Percentiles rank a stretch among this genome's conserved stretches.
phyloP scores from a whole-genome alignment of 2,797 vertebrate genomes.

The Mallotus villosus region DNA sequence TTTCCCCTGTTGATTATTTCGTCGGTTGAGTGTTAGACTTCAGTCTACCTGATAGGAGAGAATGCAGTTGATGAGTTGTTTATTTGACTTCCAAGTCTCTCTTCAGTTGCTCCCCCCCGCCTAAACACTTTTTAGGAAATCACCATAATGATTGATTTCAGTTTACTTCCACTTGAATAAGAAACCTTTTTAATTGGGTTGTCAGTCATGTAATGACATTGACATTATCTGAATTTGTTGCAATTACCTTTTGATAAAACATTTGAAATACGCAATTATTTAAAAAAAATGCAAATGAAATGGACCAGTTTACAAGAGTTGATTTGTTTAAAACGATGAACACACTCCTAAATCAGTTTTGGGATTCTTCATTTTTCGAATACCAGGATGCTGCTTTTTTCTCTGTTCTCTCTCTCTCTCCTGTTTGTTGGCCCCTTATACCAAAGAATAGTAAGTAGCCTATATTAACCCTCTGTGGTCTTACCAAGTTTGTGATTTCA shows the following conservation, averaged over 20 bases:
- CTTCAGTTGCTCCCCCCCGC: slow-evolving; percentile 16
- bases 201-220: too few species aligned
- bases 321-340: too few species aligned
- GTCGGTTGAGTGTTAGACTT: slow-evolving; percentile 58
- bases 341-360: too few species aligned
- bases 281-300: too few species aligned
- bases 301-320: too few species aligned
- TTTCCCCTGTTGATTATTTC: slow-evolving; percentile 42
- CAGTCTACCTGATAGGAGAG: slow-evolving; percentile 60
- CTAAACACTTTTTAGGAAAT: neutral
- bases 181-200: too few species aligned
- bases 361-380: neutral
- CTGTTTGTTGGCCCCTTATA: neutral
- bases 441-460: slow-evolving; percentile 14
- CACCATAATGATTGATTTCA: too few species aligned
- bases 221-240: too few species aligned
- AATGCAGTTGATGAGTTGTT: slow-evolving; percentile 25
- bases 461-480: neutral
- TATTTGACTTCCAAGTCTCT: slow-evolving; percentile 18
- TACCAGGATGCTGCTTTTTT: neutral
- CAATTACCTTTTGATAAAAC: too few species aligned
- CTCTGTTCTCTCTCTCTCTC: neutral
- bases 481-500: slow-evolving; percentile 8
- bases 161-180: too few species aligned
- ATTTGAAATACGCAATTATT: too few species aligned